These are phyloP conservation scores for Drosophila rhopaloa DNA, from an alignment of 1,140 invertebrate genomes.

Conservation along the genomic window DNA sequence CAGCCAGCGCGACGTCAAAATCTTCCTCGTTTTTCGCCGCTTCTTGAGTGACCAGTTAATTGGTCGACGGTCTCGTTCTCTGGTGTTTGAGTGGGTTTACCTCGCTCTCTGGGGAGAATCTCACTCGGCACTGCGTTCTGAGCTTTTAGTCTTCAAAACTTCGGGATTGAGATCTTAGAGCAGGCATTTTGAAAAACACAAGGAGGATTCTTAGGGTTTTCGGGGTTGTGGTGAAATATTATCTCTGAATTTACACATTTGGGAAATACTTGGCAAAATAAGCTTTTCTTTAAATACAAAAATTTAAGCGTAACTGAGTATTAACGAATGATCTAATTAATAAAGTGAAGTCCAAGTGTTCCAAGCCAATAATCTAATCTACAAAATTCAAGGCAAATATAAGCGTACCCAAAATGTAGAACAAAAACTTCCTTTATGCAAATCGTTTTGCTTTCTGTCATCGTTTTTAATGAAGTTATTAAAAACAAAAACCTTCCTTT, in stretches of 20 bases:
- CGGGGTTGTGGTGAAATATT: no score
- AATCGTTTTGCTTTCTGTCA: background rate
- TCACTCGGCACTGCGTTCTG: background rate
- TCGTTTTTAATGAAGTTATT: background rate
- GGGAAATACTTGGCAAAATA: no score
- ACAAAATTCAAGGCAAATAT: no score
- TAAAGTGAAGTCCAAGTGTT: no score
- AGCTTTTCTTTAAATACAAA: no score
- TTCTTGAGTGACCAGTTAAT: constrained; percentile 42
- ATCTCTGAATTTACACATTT: no score
- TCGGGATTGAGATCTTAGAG: background rate
- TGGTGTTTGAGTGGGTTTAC: background rate
- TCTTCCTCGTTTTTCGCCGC: constrained; percentile 29
- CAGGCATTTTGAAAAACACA: background rate
- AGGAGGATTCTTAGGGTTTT: no score
- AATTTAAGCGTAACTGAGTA: no score
- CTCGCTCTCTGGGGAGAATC: background rate
- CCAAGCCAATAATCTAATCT: no score
- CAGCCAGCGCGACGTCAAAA: constrained; percentile 55
- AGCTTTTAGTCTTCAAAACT: background rate
- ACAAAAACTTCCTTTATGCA: constrained; percentile 3
- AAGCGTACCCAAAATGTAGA: background rate
- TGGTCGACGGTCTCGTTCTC: constrained; percentile 16
- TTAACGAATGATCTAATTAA: no score
- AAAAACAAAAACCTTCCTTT: background rate